Base-by-base conservation (phyloP, 1,140 invertebrate species). In the Matsumurasca onukii region DNA sequence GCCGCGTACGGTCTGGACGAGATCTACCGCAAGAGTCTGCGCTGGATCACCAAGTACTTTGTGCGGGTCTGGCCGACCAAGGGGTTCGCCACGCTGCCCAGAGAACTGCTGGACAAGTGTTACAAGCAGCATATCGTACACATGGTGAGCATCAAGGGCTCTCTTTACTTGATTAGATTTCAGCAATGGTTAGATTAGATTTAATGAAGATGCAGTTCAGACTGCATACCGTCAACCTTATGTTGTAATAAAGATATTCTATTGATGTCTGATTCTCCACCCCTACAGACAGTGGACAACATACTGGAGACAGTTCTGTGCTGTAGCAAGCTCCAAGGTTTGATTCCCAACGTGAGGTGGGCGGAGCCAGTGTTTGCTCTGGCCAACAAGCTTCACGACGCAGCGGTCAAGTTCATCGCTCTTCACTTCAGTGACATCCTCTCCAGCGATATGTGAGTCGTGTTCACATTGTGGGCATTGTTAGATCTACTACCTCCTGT, bases 1-100 rank as follows among this genome's bases (percentile, higher is more conserved):
- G 85, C 91, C 20, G 88, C 90, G 25, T 95, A 94, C 77, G 91
- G 91, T 2, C 80, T 95, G n/a, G 91, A 93, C 75, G 93, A 95
- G 77, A 81, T 97, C 0, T 91, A 94, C 77, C 84, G 90, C 66
- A 93, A 91, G 79, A 92, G 91, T 75, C 78, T 95, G 20, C 83
- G 87, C 68, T 95, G 93, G 93, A 89, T 94, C 5, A 93, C 90
- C 0, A 88, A 89, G 72, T 85, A 95, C 79, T 94, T 94, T 76
- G 84, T 90, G 9, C 84, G 88, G 74, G 89, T 95, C 29, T 96
- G 93, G 93, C 89, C 92, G 0, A 93, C 90, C 0, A 90, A 93
- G 74, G 85, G 89, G 22, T 95, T 96, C 79, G 90, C 91, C 0
- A 85, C 87, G 67, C 78, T 95, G 52, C 91, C 92, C 0, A 83